phyloP scores from a whole-genome alignment of 2,888 invertebrate genomes.

The Pecten maximus region DNA sequence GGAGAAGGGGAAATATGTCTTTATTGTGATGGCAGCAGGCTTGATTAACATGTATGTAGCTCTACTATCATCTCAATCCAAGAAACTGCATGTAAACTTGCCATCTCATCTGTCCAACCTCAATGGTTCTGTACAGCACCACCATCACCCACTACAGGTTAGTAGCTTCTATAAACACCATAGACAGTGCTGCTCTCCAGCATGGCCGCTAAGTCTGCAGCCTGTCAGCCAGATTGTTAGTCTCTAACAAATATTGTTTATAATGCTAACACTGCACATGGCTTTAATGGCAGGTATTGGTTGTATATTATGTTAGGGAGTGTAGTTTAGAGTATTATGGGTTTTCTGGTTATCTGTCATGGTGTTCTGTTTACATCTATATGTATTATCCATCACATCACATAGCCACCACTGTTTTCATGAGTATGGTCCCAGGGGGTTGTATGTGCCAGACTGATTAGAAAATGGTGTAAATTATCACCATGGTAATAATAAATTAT shows the following conservation, averaged over 20 bases:
- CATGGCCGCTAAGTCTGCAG: slow-evolving; percentile 31
- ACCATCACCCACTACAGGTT: slow-evolving; percentile 39
- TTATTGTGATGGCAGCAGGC: slow-evolving; percentile 49
- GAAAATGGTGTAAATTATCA: not conserved
- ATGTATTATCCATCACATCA: not conserved
- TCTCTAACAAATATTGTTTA: slow-evolving; percentile 35
- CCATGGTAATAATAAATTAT: not conserved
- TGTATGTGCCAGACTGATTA: slow-evolving; percentile 28
- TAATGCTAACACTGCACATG: slow-evolving; percentile 29
- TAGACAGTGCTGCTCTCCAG: not conserved
- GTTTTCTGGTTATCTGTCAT: slow-evolving; percentile 20
- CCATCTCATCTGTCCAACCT: slow-evolving; percentile 42
- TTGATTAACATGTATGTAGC: slow-evolving; percentile 53
- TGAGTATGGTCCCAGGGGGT: slow-evolving; percentile 1
- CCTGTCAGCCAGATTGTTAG: slow-evolving; percentile 28
- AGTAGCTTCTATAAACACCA: slow-evolving; percentile 36
- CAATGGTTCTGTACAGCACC: slow-evolving; percentile 40
- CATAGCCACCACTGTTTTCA: not conserved
- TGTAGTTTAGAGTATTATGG: not conserved
- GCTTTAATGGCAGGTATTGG: not conserved
- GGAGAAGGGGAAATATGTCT: slow-evolving; percentile 39
- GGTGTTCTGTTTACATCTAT: slow-evolving; percentile 7
- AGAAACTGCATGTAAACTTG: slow-evolving; percentile 47
- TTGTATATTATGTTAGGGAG: not conserved
- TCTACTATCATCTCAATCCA: slow-evolving; percentile 45